These are phyloP conservation scores for Luidia sarsii DNA, from an alignment of 53 echinoderm and acorn worm genomes.

Conservation along the genomic window DNA sequence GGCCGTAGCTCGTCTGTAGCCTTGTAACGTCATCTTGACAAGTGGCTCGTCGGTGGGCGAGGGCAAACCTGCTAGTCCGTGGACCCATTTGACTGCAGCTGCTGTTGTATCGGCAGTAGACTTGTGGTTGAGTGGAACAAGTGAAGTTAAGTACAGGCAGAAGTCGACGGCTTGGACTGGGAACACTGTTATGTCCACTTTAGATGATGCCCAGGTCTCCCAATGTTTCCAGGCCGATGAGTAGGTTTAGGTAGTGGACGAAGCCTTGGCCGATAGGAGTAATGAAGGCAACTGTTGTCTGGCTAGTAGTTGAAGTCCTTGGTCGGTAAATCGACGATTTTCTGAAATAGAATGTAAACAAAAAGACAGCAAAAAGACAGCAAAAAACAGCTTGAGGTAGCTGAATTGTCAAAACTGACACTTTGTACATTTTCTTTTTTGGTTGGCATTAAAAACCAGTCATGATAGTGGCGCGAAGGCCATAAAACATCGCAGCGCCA, in stretches of 20 bases:
- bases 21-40: slow-evolving; percentile 43
- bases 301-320: slow-evolving; percentile 12
- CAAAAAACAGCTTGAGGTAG: not conserved
- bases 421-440: not conserved
- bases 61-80: slow-evolving; percentile 18
- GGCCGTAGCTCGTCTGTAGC: slow-evolving; percentile 18
- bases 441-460: not conserved
- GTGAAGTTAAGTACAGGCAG: not conserved
- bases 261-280: slow-evolving; percentile 24
- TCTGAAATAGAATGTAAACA: slow-evolving; percentile 11
- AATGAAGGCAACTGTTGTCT: slow-evolving; percentile 7
- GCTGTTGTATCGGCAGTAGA: not conserved
- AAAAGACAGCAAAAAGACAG: not conserved
- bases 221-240: slow-evolving; percentile 10
- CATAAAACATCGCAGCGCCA: not conserved
- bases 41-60: slow-evolving; percentile 46
- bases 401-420: slow-evolving; percentile 9
- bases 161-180: slow-evolving; percentile 14
- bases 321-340: not conserved
- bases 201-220: slow-evolving; percentile 25
- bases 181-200: not conserved
- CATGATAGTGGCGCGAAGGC: not conserved
- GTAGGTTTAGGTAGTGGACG: slow-evolving; percentile 24
- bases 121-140: not conserved
- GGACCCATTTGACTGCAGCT: slow-evolving; percentile 34